Conservation (phyloP, 2,797 vertebrate species). For the Eulemur mongoz region DNA sequence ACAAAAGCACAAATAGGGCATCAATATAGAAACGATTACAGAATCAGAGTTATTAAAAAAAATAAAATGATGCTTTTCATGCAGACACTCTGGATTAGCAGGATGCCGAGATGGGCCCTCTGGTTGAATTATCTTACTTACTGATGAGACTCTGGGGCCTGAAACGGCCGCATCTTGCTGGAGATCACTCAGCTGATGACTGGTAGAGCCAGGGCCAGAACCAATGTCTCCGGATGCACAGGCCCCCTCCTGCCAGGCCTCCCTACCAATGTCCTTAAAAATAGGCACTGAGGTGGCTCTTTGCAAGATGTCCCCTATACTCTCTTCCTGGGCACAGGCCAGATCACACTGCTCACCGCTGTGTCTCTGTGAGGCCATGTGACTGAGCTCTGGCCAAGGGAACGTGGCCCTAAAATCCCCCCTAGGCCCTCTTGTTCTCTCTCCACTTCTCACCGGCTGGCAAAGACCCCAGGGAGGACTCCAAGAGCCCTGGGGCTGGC, state of each 20-base stretch:
- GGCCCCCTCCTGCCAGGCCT: not conserved
- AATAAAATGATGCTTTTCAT: not conserved
- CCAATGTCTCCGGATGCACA: not conserved
- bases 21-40: not conserved
- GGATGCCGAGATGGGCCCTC: not conserved
- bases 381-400: not conserved
- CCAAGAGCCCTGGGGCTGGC: accelerated
- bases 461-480: not conserved
- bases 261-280: not conserved
- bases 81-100: not conserved
- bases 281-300: not conserved
- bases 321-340: not conserved
- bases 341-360: not conserved
- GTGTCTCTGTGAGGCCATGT: not conserved
- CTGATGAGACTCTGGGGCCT: not conserved
- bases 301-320: not conserved
- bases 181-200: not conserved
- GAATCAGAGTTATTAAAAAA: conserved; percentile 7
- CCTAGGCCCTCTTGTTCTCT: not conserved
- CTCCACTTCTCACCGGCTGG: not conserved
- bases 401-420: not conserved
- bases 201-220: not conserved
- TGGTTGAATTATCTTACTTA: not conserved
- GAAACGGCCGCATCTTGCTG: not conserved
- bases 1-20: conserved; percentile 40